Conservation (phyloP, 2,888 invertebrate genomes). For the Cheilosia variabilis region DNA sequence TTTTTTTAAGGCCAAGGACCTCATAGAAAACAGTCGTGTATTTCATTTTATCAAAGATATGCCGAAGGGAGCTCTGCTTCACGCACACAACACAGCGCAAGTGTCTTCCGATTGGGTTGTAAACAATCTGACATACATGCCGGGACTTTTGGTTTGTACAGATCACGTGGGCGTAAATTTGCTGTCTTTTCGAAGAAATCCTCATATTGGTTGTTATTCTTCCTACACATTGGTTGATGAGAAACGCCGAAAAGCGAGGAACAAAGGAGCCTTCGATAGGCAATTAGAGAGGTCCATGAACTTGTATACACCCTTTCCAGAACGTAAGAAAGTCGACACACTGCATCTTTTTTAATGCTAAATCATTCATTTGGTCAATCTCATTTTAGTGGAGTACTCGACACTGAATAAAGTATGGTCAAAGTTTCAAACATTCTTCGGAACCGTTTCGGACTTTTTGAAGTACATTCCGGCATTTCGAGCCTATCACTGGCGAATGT, state of each 20-base stretch:
- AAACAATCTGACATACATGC: constrained; percentile 84
- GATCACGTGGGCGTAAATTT: constrained; percentile 62
- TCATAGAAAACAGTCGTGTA: constrained; percentile 85
- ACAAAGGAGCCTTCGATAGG: constrained; percentile 84
- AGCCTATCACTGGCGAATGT: constrained; percentile 85
- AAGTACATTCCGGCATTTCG: constrained; percentile 85
- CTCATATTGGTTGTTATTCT: constrained; percentile 77
- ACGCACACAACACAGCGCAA: constrained; percentile 85
- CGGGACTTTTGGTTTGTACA: constrained; percentile 80
- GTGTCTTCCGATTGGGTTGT: constrained; percentile 85
- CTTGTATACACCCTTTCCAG: constrained; percentile 85
- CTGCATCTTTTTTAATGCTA: too few relatives aligned
- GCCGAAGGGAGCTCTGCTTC: constrained; percentile 86
- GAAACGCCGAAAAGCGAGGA: constrained; percentile 82
- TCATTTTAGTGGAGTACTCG: constrained; percentile 80
- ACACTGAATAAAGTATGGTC: constrained; percentile 84
- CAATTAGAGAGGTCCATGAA: constrained; percentile 86
- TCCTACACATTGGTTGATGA: constrained; percentile 79
- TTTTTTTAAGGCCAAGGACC: constrained; percentile 84
- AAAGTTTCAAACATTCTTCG: constrained; percentile 85
- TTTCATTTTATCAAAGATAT: constrained; percentile 85
- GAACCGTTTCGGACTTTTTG: constrained; percentile 84
- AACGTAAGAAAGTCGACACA: constrained; percentile 78
- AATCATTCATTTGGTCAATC: not conserved
- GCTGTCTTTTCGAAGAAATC: constrained; percentile 38